Base-by-base conservation (phyloP, 2,888 invertebrate species). In the Eristalinus sepulchralis region DNA sequence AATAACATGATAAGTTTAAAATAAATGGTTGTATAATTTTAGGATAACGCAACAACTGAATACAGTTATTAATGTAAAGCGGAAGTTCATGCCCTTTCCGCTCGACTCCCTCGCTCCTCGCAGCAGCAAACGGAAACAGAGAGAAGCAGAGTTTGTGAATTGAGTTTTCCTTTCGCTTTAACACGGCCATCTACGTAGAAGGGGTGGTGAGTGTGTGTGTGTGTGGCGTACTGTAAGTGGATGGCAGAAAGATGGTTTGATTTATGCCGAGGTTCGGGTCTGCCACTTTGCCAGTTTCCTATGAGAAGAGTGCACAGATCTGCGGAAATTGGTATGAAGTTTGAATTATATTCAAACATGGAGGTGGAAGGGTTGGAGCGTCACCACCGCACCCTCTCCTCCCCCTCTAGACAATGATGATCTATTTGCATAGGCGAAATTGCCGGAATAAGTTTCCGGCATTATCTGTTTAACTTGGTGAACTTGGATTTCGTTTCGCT, bases 81-180 rank as follows among this genome's bases (percentile, higher is more conserved):
- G 83, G 83, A 83, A 83, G 83, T 83, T 83, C 79, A 70, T 83
- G 79, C 73, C 59, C 83, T 79, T 75, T 75, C 73, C 64, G 83
- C 73, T 70, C 79, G 47, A 70, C 79, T 78, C 73, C 73, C 63
- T 59, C 72, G 34, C 24, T 62, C 24, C 27, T 24, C 10, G 24
- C 20, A 34, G 55, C 62, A 60, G 22, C 68, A 83, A 89, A 88
- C 88, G 87, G 89, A 90, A 90, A 89, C 89, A 89, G 89, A 88
- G 90, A 89, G 89, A 88, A 89, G 86, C 89, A 90, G 90, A 90
- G 89, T 90, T 90, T 90, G 85, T 88, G 78, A 90, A 90, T 90
- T 90, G 90, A 90, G 90, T 90, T 90, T 90, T 90, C 90, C 90
- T 90, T 83, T 88, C 83, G 83, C 67, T 83, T 83, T 63, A 83